A percentile compares a stretch with the other conserved stretches of the same genome.
Evolutionary conservation across 2,888 invertebrate genomes (phyloP).

Genomic region (Mimumesa dahlbomi): DNA sequence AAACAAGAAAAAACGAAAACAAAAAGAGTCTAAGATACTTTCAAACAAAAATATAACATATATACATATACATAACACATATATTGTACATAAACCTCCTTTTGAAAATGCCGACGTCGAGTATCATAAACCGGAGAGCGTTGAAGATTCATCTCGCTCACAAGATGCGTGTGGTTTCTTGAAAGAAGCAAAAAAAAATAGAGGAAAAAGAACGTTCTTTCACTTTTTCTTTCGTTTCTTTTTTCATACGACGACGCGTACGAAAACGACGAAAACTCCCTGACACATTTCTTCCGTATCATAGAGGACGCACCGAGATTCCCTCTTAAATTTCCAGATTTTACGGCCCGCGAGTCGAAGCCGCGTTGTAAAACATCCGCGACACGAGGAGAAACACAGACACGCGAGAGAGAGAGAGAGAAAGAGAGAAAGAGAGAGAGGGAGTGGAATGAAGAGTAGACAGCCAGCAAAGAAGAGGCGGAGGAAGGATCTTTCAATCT

Average conservation of each 20-base stretch:
- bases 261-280: neutral
- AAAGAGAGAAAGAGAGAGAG: constrained; percentile 11
- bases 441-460: constrained; percentile 9
- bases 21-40: too few relatives aligned
- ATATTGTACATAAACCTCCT: too few relatives aligned
- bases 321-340: constrained; percentile 69
- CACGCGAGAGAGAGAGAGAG: constrained; percentile 6
- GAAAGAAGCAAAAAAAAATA: too few relatives aligned
- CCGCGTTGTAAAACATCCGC: constrained; percentile 72
- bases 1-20: too few relatives aligned
- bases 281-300: neutral
- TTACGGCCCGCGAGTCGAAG: constrained; percentile 64
- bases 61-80: too few relatives aligned
- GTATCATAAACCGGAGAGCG: too few relatives aligned
- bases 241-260: neutral
- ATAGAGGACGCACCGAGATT: constrained; percentile 33
- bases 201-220: too few relatives aligned
- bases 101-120: too few relatives aligned
- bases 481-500: constrained; percentile 67
- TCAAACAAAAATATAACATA: too few relatives aligned
- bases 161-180: too few relatives aligned
- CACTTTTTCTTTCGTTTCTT: too few relatives aligned
- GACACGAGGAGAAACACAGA: constrained; percentile 24
- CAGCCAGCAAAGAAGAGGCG: constrained; percentile 5
- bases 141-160: too few relatives aligned